Conservation (phyloP, 2,888 invertebrate genomes). For the Fragum fragum region DNA sequence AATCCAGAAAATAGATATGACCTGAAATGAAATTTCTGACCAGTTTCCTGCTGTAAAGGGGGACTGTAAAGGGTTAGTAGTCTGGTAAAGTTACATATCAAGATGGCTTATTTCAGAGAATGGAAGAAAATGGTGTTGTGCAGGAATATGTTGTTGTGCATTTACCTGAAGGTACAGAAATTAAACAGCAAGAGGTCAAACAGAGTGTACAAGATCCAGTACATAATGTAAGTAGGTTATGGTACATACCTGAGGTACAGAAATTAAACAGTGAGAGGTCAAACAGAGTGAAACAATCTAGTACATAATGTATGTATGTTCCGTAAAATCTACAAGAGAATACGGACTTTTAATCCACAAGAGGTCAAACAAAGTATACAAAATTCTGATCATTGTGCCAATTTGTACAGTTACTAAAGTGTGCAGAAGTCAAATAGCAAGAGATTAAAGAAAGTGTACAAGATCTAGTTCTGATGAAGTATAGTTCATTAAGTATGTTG, state of each 20-base stretch:
- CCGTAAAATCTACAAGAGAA: neutral
- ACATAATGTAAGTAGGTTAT: slow-evolving; percentile 62
- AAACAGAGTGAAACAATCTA: slow-evolving; percentile 22
- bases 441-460: slow-evolving; percentile 26
- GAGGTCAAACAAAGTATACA: slow-evolving; percentile 26
- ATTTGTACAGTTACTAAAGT: neutral
- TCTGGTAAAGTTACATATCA: neutral
- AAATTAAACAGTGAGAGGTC: slow-evolving; percentile 65
- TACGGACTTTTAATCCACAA: slow-evolving; percentile 47
- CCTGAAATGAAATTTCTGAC: no score
- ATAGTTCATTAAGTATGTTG: no score
- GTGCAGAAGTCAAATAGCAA: slow-evolving; percentile 45
- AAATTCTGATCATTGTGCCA: slow-evolving; percentile 19
- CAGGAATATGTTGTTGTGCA: slow-evolving; percentile 75
- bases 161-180: slow-evolving; percentile 77
- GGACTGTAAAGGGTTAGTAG: neutral
- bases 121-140: slow-evolving; percentile 19
- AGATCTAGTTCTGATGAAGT: slow-evolving; percentile 9
- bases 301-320: slow-evolving; percentile 32
- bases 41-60: no score
- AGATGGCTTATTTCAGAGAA: neutral
- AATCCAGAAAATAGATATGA: no score
- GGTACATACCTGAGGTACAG: slow-evolving; percentile 78
- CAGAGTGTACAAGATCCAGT: slow-evolving; percentile 15
- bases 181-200: slow-evolving; percentile 64